A percentile compares a stretch with the other conserved stretches of the same genome.
Conservation (phyloP, 2,113 vertebrate species). For the Myrmecobius fasciatus region DNA sequence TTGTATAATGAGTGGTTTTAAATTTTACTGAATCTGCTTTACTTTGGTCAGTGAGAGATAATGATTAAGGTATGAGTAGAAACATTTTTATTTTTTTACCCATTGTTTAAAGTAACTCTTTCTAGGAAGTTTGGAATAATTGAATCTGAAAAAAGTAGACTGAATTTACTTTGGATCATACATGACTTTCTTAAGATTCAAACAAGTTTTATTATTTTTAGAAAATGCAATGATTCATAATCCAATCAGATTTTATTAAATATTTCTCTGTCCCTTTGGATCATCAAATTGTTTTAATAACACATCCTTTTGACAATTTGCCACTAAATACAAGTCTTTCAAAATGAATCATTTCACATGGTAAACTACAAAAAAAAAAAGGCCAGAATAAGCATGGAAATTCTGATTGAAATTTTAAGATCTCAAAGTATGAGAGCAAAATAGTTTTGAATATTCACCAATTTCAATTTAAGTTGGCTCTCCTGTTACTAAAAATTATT, state of each 20-base stretch:
- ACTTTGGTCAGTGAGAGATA: neutral
- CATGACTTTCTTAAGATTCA: neutral
- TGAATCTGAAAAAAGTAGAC: neutral
- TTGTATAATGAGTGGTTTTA: neutral
- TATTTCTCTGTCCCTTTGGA: neutral
- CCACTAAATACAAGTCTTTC: slow-evolving; percentile 18
- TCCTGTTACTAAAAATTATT: slow-evolving; percentile 18
- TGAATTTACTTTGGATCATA: neutral
- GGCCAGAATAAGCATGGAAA: neutral
- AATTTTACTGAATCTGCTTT: neutral
- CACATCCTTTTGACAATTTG: slow-evolving; percentile 13
- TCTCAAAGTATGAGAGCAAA: slow-evolving; percentile 26
- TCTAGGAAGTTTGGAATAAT: neutral
- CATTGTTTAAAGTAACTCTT: neutral
- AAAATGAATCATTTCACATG: neutral
- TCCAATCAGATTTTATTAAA: slow-evolving; percentile 49
- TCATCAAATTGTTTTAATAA: slow-evolving; percentile 32
- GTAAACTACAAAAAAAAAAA: neutral
- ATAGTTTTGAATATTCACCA: neutral
- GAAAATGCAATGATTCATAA: slow-evolving; percentile 22
- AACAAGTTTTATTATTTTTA: neutral
- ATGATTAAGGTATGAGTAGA: neutral
- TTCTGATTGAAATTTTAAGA: slow-evolving; percentile 29
- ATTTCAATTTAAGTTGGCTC: slow-evolving; percentile 33
- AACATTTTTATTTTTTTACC: neutral